Percentiles rank a stretch among this genome's conserved stretches.
Conservation (phyloP, 92 coral and sea anemone genomes). For the Actinernus sp. region DNA sequence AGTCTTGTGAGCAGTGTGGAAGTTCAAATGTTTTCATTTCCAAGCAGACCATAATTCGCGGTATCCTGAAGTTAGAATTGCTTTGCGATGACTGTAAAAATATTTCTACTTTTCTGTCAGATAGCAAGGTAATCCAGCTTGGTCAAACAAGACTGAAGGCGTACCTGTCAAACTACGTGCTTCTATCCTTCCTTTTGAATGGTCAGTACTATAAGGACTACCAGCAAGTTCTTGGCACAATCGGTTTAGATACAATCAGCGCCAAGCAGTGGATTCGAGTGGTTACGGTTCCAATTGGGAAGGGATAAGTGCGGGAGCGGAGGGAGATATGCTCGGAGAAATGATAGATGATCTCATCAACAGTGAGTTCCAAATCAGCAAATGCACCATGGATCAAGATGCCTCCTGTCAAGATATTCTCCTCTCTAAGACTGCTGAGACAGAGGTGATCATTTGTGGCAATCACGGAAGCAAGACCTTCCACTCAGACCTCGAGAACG, state of each 20-base stretch:
- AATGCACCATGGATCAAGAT: constrained; percentile 36
- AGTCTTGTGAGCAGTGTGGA: not conserved
- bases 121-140: not conserved
- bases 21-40: not conserved
- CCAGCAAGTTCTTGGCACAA: constrained; percentile 30
- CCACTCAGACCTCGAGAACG: constrained; percentile 48
- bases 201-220: constrained; percentile 51
- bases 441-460: constrained; percentile 51
- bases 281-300: constrained; percentile 40
- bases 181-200: constrained; percentile 11
- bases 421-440: constrained; percentile 25
- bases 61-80: not conserved
- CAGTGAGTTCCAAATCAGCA: constrained; percentile 3
- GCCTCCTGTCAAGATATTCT: constrained; percentile 46
- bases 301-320: constrained; percentile 51
- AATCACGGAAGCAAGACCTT: constrained; percentile 54
- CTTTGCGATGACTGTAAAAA: not conserved
- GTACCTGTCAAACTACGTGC: not conserved
- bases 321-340: constrained; percentile 51
- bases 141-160: not conserved
- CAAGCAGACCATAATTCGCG: not conserved
- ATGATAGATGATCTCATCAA: constrained; percentile 9
- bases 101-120: not conserved
- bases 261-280: constrained; percentile 33
- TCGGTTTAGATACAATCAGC: constrained; percentile 32